Base-by-base conservation (phyloP, 1,140 invertebrate genomes). In the Drosophila simulans region DNA sequence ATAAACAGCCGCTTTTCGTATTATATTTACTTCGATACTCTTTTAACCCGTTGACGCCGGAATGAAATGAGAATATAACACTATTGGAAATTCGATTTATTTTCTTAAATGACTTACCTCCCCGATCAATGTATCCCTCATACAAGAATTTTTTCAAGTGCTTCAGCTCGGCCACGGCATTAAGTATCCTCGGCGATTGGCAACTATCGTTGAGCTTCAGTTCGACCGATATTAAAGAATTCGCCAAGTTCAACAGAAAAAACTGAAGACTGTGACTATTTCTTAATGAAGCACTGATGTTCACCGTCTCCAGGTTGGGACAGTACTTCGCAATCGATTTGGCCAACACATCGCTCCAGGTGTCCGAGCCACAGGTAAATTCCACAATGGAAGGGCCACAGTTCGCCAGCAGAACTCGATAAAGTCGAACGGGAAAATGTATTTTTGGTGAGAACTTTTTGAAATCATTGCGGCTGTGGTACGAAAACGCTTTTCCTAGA, bases 401-500 rank as follows among this genome's bases (percentile, higher is more conserved):
- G 15, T 51, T 27, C 10, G 48, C 27, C 48, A 51, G 3, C 0
- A 51, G 48, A 34, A 51, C 48, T 8, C 48, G 48, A 51, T 51
- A 51, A 1, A 51, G 10, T n/a, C 48, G 48, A 10, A 51, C 48
- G 27, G 48, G 48, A 51, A 51, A 51, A 51, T 51, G n/a, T 51
- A 34, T 51, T 51, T 51, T 51, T 17, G 48, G 48, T 7, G 25
- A 15, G 4, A 51, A 51, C n/a, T 10, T 51, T 10, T 15, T 51
- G 27, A 17, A 51, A 11, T 51, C 48, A 51, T 8, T 51, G 48
- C 48, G 25, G 31, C 58, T 64, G 46, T 68, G 46, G 27, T n/a
- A 43, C n/a, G 17, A 15, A 12, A 64, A 68, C 11, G n/a, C 64
- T 5, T 64, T 7, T 5, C n/a, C 27, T n/a, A 68, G 46, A 12